Evolutionary conservation across 1,140 invertebrate species (phyloP), one percentile per base, ranked within the genome.

Genomic region (Parapsyche elsis): DNA sequence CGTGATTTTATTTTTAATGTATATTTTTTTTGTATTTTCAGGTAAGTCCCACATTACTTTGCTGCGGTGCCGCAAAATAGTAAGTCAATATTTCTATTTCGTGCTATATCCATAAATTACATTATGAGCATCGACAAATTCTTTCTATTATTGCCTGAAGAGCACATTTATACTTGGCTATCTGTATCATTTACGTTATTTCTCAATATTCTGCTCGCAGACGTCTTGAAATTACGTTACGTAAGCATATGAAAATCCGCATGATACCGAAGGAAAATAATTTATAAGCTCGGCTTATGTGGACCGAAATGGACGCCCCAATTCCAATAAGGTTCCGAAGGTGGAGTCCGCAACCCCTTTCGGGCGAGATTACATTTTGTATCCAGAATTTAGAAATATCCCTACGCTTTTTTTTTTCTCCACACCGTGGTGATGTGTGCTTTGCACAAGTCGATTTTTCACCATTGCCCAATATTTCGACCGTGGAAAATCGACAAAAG

Each of bases 301-400:
- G 53, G 71, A 61, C 49, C 53, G 67, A 76, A 79, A 82, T 64
- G 49, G 74, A 78, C 75, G 59, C 75, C 78, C 71, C 75, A 76
- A 79, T 82, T 80, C 81, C 81, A 82, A 82, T 82, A 82, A 79
- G 77, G 77, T 46, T 74, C 81, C 44, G 21, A 79, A 79, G 81
- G 81, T 82, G 76, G 67, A 76, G n/a, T 49, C 73, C 45, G 45
- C 59, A 67, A 64, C 21, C 76, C 73, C 80, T 74, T 61, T 73
- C 67, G 21, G 76, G 38, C 64, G 64, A 79, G 75, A 82, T 82
- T 76, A 82, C 71, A 76, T 82, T 79, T 78, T 59, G 49, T 79
- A 80, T 79, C 81, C 57, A 46, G 44, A 45, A 46, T 73, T 73
- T 16, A 24, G 16, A 53, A 14, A 53, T 53, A 53, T 53, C 49